Base-by-base conservation (phyloP, 2,113 vertebrate species). In the Henicopernis longicauda region DNA sequence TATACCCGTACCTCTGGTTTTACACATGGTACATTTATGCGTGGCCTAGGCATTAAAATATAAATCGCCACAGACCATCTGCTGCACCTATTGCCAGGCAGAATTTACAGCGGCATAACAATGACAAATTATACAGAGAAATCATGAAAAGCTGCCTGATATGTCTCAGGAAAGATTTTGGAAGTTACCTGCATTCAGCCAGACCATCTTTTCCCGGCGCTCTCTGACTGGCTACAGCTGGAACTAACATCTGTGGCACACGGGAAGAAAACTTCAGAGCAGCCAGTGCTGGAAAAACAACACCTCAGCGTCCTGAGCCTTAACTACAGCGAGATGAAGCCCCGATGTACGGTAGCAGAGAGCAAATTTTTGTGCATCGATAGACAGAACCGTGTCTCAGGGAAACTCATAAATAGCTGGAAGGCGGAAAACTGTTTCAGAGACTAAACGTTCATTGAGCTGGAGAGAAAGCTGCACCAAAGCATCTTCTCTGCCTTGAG, bases 401-500 rank as follows among this genome's bases (percentile, higher is more conserved):
- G 63, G 78, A 80, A 42, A 15, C 11, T 36, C 20, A 0, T 50
- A 36, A 49, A 69, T 8, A 57, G 57, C 40, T 44, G 31, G 36
- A 45, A 74, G 13, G 44, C 34, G 22, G 25, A 86, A 54, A 77
- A 59, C 58, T 32, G 45, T 19, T 54, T 22, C 26, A 6, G 23
- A 32, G 34, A 27, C 29, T 34, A 19, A 57, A 52, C 1, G 32
- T 8, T 74, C 40, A 6, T n/a, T 2, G 3, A 0, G 1, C 36
- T 3, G 5, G 69, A 71, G 69, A 57, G 42, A 23, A 36, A 55
- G 50, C 40, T n/a, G 52, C 63, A 15, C 45, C 40, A 13, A 25
- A 45, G 52, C 81, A 19, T 31, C 47, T 49, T 44, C 87, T 29
- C 49, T 49, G 57, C 65, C 66, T 19, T 8, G 42, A 87, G 65